These are phyloP conservation scores for Tor tambroides DNA, from an alignment of 2,113 vertebrate genomes.

Conservation along the genomic window DNA sequence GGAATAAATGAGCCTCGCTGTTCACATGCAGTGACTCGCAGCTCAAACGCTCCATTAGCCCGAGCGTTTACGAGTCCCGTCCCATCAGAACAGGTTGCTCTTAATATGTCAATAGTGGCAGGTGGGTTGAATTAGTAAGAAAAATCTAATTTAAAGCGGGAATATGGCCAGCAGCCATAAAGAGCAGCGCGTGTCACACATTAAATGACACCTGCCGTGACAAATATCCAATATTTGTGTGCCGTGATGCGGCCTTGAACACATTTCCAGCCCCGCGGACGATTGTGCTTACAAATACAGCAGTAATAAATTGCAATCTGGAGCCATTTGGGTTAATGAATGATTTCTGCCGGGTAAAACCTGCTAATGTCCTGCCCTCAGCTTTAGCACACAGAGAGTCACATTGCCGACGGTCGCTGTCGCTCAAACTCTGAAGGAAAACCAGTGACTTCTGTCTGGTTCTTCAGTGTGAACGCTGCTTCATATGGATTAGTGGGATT, in stretches of 20 bases:
- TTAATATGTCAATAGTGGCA: conserved; percentile 71
- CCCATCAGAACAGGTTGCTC: conserved; percentile 58
- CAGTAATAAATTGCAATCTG: conserved; percentile 78
- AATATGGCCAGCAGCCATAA: conserved; percentile 12
- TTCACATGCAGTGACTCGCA: conserved; percentile 69
- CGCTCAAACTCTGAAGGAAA: neutral
- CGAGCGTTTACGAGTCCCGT: conserved; percentile 2
- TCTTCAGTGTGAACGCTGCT: neutral
- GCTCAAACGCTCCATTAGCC: conserved; percentile 75
- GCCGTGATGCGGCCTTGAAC: conserved; percentile 70
- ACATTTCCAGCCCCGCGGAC: conserved; percentile 72
- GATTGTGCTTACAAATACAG: conserved; percentile 65
- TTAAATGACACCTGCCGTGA: conserved; percentile 68
- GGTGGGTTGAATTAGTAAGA: conserved; percentile 68
- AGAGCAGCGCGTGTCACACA: conserved; percentile 58
- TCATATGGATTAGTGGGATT: neutral
- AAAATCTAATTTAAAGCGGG: neutral
- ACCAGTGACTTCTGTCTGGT: neutral
- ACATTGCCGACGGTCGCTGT: neutral
- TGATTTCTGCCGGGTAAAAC: conserved; percentile 71
- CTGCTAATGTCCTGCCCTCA: conserved; percentile 69
- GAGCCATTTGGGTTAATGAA: conserved; percentile 78
- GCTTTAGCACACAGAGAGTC: neutral
- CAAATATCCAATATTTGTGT: conserved; percentile 73
- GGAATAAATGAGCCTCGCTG: conserved; percentile 74